phyloP scores from a whole-genome alignment of 2,797 vertebrate genomes.

The Cirrhinus mrigala region DNA sequence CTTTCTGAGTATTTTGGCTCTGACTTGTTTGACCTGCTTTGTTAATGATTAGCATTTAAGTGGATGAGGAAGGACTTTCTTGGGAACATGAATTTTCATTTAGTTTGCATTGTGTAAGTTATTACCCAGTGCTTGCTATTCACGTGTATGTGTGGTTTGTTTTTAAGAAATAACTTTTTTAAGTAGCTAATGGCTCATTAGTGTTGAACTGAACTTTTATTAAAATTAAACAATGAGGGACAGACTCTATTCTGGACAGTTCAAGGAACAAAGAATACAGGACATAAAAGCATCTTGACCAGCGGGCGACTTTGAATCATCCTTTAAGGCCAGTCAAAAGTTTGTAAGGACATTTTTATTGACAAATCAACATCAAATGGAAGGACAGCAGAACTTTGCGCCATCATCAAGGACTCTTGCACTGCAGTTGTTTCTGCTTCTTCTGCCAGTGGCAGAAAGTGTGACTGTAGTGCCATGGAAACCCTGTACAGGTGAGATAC shows the following conservation, averaged over 20 bases:
- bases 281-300: conserved; percentile 35
- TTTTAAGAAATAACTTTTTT: not conserved
- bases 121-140: not conserved
- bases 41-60: conserved; percentile 33
- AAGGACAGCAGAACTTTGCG: conserved; percentile 38
- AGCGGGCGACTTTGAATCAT: not conserved
- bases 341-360: not conserved
- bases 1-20: conserved; percentile 3
- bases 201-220: not conserved
- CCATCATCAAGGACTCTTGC: conserved; percentile 67
- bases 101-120: not conserved
- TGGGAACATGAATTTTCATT: not conserved
- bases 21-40: not conserved
- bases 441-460: conserved; percentile 65
- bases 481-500: conserved; percentile 74
- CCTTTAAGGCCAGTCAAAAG: not conserved
- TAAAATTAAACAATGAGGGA: conserved; percentile 26
- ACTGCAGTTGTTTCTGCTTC: conserved; percentile 64
- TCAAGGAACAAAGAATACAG: conserved; percentile 6
- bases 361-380: conserved; percentile 21
- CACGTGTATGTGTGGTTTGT: not conserved
- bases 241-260: conserved; percentile 20
- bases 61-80: not conserved
- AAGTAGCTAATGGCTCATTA: not conserved
- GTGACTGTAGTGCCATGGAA: conserved; percentile 68